phyloP scores from a whole-genome alignment of 2,888 invertebrate species.

The Mesoligia furuncula region DNA sequence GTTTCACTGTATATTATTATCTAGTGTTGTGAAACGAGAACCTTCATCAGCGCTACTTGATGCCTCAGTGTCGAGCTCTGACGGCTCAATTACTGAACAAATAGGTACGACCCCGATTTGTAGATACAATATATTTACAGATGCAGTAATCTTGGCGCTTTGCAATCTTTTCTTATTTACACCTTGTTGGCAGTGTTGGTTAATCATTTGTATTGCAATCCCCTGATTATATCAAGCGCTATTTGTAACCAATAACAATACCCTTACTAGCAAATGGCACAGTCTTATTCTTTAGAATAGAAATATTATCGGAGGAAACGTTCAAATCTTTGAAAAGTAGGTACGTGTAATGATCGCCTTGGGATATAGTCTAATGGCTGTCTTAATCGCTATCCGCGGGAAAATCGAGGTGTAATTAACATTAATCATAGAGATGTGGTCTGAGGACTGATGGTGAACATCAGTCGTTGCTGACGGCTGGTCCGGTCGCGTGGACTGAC shows the following conservation, averaged over 20 bases:
- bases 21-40: slow-evolving; percentile 54
- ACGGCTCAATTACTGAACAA: slow-evolving; percentile 74
- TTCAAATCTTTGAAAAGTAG: slow-evolving; percentile 70
- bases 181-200: slow-evolving; percentile 16
- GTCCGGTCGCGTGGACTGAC: slow-evolving; percentile 65
- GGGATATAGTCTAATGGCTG: slow-evolving; percentile 82
- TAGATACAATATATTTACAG: slow-evolving; percentile 39
- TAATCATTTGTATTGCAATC: slow-evolving; percentile 20
- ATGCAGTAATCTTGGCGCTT: slow-evolving; percentile 46
- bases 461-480: slow-evolving; percentile 73
- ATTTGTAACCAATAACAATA: slow-evolving; percentile 18
- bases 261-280: slow-evolving; percentile 2
- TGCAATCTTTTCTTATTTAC: slow-evolving; percentile 36
- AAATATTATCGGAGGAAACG: slow-evolving; percentile 58
- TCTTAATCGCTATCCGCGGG: slow-evolving; percentile 83
- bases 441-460: slow-evolving; percentile 82
- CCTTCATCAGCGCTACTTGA: slow-evolving; percentile 71
- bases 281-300: slow-evolving; percentile 22
- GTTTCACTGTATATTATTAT: too few relatives aligned
- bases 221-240: slow-evolving; percentile 16
- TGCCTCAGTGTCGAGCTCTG: slow-evolving; percentile 67
- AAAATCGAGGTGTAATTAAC: slow-evolving; percentile 87
- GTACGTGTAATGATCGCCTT: slow-evolving; percentile 79
- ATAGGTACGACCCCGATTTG: slow-evolving; percentile 59
- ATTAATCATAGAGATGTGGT: slow-evolving; percentile 86